phyloP scores from a whole-genome alignment of 1,140 invertebrate genomes.

The Temnothorax longispinosus region DNA sequence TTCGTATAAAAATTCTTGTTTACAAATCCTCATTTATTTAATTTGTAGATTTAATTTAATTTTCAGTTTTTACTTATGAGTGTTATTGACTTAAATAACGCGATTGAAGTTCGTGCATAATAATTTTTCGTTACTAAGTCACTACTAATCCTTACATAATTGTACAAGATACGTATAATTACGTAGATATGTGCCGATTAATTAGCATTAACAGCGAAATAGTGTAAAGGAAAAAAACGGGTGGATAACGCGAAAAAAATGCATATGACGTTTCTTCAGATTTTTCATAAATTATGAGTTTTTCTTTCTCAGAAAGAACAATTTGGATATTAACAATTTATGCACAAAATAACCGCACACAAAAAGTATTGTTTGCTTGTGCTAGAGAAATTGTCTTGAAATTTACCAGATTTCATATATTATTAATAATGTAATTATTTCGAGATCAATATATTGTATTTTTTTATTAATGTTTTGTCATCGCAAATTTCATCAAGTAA shows the following conservation, averaged over 20 bases:
- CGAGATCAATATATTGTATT: neutral
- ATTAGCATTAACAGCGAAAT: neutral
- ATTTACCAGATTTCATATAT: too few relatives aligned
- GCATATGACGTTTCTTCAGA: neutral
- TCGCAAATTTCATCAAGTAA: neutral
- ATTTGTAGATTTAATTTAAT: neutral
- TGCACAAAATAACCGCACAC: neutral
- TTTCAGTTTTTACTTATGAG: neutral
- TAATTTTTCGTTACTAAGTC: conserved; percentile 21
- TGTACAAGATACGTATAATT: neutral
- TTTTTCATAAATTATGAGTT: neutral
- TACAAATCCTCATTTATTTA: neutral
- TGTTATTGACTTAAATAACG: neutral
- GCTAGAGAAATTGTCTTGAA: neutral
- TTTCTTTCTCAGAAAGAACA: neutral
- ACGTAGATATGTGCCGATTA: neutral
- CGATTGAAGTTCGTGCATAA: neutral
- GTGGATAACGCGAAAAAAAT: neutral
- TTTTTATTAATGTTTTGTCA: neutral
- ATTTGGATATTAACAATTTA: conserved; percentile 12
- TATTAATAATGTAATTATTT: too few relatives aligned
- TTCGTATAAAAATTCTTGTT: neutral
- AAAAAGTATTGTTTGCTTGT: neutral
- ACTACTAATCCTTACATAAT: neutral
- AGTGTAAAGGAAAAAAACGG: neutral